A percentile compares a stretch with the other conserved stretches of the same genome.
Evolutionary conservation across 1,140 invertebrate species (phyloP).

Genomic region (Vanessa tameamea): DNA sequence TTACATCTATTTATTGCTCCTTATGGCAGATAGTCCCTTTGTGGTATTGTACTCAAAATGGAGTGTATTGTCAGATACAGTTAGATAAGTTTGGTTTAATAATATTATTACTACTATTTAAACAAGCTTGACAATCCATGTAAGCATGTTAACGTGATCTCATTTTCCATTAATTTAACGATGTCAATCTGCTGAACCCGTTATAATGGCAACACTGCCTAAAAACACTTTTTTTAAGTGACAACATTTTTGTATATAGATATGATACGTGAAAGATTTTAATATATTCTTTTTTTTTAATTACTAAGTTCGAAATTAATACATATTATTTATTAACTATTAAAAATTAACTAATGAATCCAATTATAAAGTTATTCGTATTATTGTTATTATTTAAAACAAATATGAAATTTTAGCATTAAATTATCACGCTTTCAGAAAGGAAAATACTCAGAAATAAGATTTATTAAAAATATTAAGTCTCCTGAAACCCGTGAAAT

Average conservation of each 20-base stretch:
- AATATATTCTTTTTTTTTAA: background rate
- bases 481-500: background rate
- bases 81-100: slow-evolving; percentile 12
- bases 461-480: background rate
- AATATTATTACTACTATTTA: background rate
- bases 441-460: too few relatives aligned
- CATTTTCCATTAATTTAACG: slow-evolving; percentile 2
- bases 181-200: background rate
- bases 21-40: slow-evolving; percentile 20
- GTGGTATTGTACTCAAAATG: slow-evolving; percentile 17
- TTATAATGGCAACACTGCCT: background rate
- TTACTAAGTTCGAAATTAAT: background rate
- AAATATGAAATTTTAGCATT: too few relatives aligned
- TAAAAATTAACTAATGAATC: too few relatives aligned
- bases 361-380: too few relatives aligned
- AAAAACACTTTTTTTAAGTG: background rate
- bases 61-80: slow-evolving; percentile 5
- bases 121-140: slow-evolving; percentile 4
- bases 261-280: background rate
- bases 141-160: background rate
- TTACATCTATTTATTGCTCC: slow-evolving; percentile 32
- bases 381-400: too few relatives aligned
- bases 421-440: too few relatives aligned
- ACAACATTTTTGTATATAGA: background rate
- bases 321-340: background rate